A percentile compares a stretch with the other conserved stretches of the same genome.
phyloP scores from a whole-genome alignment of 2,888 invertebrate species.

The Drosophila stalkeri region DNA sequence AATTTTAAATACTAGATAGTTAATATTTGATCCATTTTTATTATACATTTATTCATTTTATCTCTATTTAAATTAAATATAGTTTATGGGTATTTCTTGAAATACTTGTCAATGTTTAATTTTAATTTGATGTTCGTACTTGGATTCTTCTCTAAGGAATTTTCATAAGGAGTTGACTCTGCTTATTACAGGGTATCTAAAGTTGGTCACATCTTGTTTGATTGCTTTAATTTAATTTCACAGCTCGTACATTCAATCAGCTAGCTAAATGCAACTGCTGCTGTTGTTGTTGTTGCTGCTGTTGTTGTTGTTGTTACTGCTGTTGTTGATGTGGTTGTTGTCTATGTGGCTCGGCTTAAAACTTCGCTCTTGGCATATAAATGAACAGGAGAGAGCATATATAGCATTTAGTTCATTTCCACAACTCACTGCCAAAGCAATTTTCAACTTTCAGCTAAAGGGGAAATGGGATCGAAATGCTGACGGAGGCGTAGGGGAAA shows the following conservation, averaged over 20 bases:
- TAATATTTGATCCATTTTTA: too few species aligned
- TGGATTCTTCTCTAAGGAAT: too few species aligned
- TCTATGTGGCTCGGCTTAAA: conserved; percentile 40
- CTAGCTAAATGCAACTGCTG: conserved; percentile 23
- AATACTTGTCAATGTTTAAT: too few species aligned
- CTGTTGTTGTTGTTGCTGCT: not conserved
- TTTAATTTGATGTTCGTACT: too few species aligned
- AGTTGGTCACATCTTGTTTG: not conserved
- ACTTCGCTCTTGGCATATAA: conserved; percentile 45
- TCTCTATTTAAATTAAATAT: too few species aligned
- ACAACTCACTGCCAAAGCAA: conserved; percentile 57
- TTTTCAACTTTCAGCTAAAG: conserved; percentile 46
- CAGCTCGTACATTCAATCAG: conserved; percentile 29
- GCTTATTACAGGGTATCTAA: not conserved
- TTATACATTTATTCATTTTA: too few species aligned
- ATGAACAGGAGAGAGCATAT: conserved; percentile 38
- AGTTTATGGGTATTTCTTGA: too few species aligned
- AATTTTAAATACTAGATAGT: too few species aligned
- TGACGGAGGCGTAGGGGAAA: conserved; percentile 2
- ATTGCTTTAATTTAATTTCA: conserved; percentile 19
- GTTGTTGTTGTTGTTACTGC: conserved; percentile 15
- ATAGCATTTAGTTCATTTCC: conserved; percentile 25
- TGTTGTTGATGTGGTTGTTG: conserved; percentile 1
- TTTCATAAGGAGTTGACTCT: too few species aligned
- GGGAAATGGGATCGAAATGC: conserved; percentile 16